Evolutionary conservation across 1,140 invertebrate genomes (phyloP).

Genomic region (Centruroides vittatus): DNA sequence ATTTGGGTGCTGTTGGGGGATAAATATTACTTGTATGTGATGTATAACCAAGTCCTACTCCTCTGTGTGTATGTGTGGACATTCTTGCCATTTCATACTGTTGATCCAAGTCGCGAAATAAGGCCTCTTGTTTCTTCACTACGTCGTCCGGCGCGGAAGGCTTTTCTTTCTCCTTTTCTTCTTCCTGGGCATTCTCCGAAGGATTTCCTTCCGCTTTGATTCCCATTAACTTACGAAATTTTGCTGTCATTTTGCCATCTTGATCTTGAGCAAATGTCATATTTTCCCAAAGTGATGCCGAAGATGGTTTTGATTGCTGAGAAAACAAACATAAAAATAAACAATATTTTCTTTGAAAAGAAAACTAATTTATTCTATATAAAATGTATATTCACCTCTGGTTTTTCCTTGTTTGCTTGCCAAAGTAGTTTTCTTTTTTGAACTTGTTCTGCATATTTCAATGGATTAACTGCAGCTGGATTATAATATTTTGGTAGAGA

Average conservation of each 20-base stretch:
- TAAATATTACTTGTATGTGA: slow-evolving; percentile 18
- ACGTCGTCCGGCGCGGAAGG: background rate
- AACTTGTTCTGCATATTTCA: slow-evolving; percentile 71
- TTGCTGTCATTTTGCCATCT: slow-evolving; percentile 80
- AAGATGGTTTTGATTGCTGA: slow-evolving; percentile 1
- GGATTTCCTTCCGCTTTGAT: slow-evolving; percentile 47
- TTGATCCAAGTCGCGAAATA: slow-evolving; percentile 80
- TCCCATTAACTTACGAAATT: slow-evolving; percentile 91
- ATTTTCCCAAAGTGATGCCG: slow-evolving; percentile 50
- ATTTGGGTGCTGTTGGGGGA: slow-evolving; percentile 2
- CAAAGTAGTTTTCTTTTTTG: slow-evolving; percentile 81
- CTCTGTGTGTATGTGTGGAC: slow-evolving; percentile 83
- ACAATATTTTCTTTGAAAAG: background rate
- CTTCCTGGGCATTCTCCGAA: background rate
- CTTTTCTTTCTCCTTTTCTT: slow-evolving; percentile 1
- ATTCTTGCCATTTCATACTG: slow-evolving; percentile 88
- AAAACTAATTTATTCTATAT: background rate
- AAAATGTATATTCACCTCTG: slow-evolving; percentile 28
- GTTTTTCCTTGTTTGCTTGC: slow-evolving; percentile 42
- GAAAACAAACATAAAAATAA: background rate
- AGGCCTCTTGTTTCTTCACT: slow-evolving; percentile 72
- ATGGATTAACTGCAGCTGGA: slow-evolving; percentile 56
- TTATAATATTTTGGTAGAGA: slow-evolving; percentile 56
- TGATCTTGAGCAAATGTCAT: slow-evolving; percentile 72
- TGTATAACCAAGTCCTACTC: slow-evolving; percentile 71